These are phyloP conservation scores for Prolemur simus DNA, from an alignment of 2,113 vertebrate genomes.

Conservation along the genomic window DNA sequence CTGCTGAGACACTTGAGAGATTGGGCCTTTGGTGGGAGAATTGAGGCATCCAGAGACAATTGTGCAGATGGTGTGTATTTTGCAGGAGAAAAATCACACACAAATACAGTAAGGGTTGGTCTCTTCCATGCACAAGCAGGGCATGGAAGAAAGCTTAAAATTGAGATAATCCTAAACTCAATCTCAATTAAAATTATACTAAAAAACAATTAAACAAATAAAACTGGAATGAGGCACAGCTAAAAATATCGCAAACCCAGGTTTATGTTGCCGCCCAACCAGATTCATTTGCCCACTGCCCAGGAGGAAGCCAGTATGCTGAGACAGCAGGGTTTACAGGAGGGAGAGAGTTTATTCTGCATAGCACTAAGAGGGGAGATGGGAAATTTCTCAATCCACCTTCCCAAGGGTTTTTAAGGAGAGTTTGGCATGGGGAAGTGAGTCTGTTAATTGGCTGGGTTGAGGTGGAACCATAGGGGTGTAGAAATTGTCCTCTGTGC, in stretches of 20 bases:
- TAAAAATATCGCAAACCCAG: too few species aligned
- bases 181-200: neutral
- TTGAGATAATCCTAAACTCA: neutral
- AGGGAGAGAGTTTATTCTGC: too few species aligned
- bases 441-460: too few species aligned
- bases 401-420: too few species aligned
- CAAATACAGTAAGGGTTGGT: neutral
- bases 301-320: too few species aligned
- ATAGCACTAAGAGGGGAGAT: too few species aligned
- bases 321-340: too few species aligned
- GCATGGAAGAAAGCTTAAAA: neutral
- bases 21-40: neutral
- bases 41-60: rapidly evolving
- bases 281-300: too few species aligned
- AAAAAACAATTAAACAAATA: neutral
- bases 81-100: neutral
- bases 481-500: too few species aligned
- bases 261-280: neutral
- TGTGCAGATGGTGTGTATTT: neutral
- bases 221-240: neutral
- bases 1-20: neutral
- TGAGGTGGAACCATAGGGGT: too few species aligned
- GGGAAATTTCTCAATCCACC: too few species aligned
- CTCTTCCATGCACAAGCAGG: neutral
- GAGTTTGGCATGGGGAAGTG: too few species aligned